Percentiles rank a stretch among this genome's conserved stretches.
Conservation (phyloP, 2,888 invertebrate species). For the Stenoptilia bipunctidactyla region DNA sequence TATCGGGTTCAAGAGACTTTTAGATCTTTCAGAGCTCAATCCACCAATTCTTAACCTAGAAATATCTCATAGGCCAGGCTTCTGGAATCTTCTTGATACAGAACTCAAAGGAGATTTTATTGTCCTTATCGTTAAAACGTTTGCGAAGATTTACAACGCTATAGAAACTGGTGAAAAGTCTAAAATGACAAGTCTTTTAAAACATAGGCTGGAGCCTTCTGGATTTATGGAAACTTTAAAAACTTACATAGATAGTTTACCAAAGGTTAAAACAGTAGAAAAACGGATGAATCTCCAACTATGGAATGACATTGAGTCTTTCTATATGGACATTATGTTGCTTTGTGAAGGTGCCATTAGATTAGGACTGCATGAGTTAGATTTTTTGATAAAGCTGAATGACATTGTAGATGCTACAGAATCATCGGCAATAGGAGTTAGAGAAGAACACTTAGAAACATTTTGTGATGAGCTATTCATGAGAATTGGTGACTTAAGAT, state of each 20-base stretch:
- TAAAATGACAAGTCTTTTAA: conserved; percentile 36
- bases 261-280: conserved; percentile 39
- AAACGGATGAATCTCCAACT: conserved; percentile 48
- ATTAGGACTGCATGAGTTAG: conserved; percentile 27
- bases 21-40: conserved; percentile 44
- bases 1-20: conserved; percentile 55
- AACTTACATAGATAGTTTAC: conserved; percentile 35
- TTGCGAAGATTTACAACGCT: conserved; percentile 43
- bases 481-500: conserved; percentile 27
- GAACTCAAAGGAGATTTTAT: conserved; percentile 58
- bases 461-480: conserved; percentile 56
- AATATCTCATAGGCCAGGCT: conserved; percentile 50
- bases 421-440: conserved; percentile 38
- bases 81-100: conserved; percentile 49
- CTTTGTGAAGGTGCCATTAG: conserved; percentile 41
- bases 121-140: conserved; percentile 52
- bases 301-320: conserved; percentile 52
- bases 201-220: conserved; percentile 36
- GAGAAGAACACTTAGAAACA: conserved; percentile 43
- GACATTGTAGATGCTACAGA: conserved; percentile 37
- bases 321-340: conserved; percentile 33
- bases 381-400: conserved; percentile 28
- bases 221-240: conserved; percentile 38
- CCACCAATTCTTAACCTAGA: conserved; percentile 47
- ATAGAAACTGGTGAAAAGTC: conserved; percentile 37